phyloP scores from a whole-genome alignment of 2,888 invertebrate species.

The Ochropleura leucogaster region DNA sequence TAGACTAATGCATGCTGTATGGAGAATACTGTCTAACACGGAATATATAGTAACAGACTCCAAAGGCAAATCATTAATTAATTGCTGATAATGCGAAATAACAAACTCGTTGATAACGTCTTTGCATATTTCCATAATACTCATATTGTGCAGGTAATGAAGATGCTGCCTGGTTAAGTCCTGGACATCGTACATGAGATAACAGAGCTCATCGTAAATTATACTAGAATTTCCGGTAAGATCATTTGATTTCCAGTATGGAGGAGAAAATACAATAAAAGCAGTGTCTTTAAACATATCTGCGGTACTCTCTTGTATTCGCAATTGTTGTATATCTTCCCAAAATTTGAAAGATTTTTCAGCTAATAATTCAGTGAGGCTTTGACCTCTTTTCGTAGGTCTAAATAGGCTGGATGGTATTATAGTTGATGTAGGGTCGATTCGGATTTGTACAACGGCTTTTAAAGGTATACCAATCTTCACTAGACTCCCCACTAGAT shows the following conservation, averaged over 20 bases:
- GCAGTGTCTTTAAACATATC: constrained; percentile 83
- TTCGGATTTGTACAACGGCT: constrained; percentile 84
- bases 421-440: constrained; percentile 71
- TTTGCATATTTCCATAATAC: constrained; percentile 78
- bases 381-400: constrained; percentile 82
- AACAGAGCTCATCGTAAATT: constrained; percentile 89
- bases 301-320: constrained; percentile 76
- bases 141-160: constrained; percentile 87
- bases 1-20: constrained; percentile 72
- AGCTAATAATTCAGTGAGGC: constrained; percentile 79
- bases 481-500: constrained; percentile 76
- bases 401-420: constrained; percentile 78
- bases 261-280: constrained; percentile 84
- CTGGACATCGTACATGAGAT: constrained; percentile 88
- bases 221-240: constrained; percentile 80
- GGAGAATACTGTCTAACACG: constrained; percentile 80
- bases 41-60: constrained; percentile 83
- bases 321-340: constrained; percentile 80
- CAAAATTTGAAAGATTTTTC: constrained; percentile 81
- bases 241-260: constrained; percentile 78
- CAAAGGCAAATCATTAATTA: constrained; percentile 76
- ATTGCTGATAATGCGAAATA: constrained; percentile 70
- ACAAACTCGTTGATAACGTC: constrained; percentile 64
- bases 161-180: constrained; percentile 87
- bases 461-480: constrained; percentile 83